Base-by-base conservation (phyloP, 2,888 invertebrate genomes). In the Pseudococcus longispinus region DNA sequence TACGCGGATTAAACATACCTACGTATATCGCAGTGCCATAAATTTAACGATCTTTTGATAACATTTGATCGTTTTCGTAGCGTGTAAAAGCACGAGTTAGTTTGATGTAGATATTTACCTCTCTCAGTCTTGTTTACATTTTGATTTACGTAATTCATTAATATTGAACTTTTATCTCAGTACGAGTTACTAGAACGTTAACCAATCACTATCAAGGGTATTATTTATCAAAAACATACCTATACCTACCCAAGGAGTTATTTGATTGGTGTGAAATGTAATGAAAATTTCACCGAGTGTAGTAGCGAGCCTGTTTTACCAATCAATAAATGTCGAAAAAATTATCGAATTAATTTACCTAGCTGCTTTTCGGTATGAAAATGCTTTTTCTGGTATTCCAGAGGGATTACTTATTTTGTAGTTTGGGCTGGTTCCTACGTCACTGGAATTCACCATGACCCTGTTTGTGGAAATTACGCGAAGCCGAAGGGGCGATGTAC, bases 241-340 rank as follows among this genome's bases (percentile, higher is more conserved):
- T n/a, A 51, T 51, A 51, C 8, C 4, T 74, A 6, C 2, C n/a
- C n/a, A 9, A 37, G 32, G n/a, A 29, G 29, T 70, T 26, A 3
- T 65, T 0, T 11, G 60, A 32, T 26, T 26, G 65, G 15, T 11
- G 65, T 26, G n/a, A n/a, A 60, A 9, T 13, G 65, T 8, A 32
- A 70, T 70, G 18, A 70, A 70, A 29, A 23, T 23, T 60, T 23
- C 60, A 60, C 15, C 60, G 2, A 60, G 6, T 20, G 23, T 3
- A 70, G 37, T 37, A 37, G 9, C 9, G 29, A 70, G 70, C 70
- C 11, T 65, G 26, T 65, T 65, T 65, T 9, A 26, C 26, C 23
- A 74, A 37, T 74, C 74, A n/a, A 74, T 74, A 74, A 51, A 74
- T 80, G 77, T 42, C n/a, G 42, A 80, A n/a, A 80, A 80, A 80